Evolutionary conservation across 2,797 vertebrate species (phyloP).

Genomic region (Taenioides sp.): DNA sequence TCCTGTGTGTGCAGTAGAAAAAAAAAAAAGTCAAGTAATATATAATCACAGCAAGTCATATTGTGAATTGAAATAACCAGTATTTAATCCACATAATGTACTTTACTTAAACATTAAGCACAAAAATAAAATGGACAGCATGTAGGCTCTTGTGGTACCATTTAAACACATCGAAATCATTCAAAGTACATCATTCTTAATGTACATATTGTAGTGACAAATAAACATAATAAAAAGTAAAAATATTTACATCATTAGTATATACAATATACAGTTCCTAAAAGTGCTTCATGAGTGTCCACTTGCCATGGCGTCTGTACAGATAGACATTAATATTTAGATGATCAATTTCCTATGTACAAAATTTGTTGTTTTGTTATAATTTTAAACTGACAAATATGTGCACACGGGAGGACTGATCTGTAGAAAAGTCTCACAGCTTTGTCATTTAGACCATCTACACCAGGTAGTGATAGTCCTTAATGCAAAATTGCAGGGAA

Average conservation of each 20-base stretch:
- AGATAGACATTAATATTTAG: slow-evolving; percentile 50
- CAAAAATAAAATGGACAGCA: slow-evolving; percentile 21
- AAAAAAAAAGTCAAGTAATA: slow-evolving; percentile 3
- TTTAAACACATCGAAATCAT: slow-evolving; percentile 43
- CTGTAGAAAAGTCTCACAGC: slow-evolving; percentile 61
- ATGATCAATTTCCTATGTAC: slow-evolving; percentile 49
- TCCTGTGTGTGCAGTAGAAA: neutral
- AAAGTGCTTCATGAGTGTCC: slow-evolving; percentile 79
- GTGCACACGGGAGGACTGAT: slow-evolving; percentile 31
- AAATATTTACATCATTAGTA: slow-evolving; percentile 74
- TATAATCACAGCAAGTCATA: slow-evolving; percentile 30
- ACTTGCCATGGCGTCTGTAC: slow-evolving; percentile 48
- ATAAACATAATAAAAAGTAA: slow-evolving; percentile 72
- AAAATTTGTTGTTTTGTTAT: slow-evolving; percentile 24
- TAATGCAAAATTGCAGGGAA: slow-evolving; percentile 34
- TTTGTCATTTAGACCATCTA: slow-evolving; percentile 61
- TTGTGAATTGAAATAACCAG: slow-evolving; percentile 20
- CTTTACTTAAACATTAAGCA: slow-evolving; percentile 21
- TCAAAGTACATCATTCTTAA: slow-evolving; percentile 50
- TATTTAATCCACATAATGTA: slow-evolving; percentile 27
- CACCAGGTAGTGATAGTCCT: slow-evolving; percentile 65
- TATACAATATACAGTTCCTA: slow-evolving; percentile 68
- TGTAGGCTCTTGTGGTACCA: slow-evolving; percentile 24
- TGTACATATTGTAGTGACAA: slow-evolving; percentile 63
- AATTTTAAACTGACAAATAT: slow-evolving; percentile 33